Base-by-base conservation (phyloP, 1,140 invertebrate genomes). In the Drosophila sucinea region DNA sequence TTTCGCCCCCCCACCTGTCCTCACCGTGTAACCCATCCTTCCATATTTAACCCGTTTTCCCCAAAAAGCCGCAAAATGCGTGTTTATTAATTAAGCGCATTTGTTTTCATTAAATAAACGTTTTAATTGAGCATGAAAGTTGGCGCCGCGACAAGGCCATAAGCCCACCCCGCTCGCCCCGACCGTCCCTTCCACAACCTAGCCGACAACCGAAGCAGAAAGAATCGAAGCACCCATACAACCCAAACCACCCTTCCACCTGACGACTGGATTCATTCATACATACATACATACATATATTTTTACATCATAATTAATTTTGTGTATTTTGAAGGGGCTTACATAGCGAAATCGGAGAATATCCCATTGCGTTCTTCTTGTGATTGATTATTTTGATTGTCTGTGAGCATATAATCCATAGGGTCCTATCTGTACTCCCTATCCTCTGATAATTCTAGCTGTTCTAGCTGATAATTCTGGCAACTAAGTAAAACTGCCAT, bases 61-160 rank as follows among this genome's bases (percentile, higher is more conserved):
- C 63, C 54, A 29, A 70, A 67, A 77, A 83, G 81, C 89, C 89
- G 70, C 89, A 91, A 91, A 91, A 91, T 91, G 90, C 90, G 81
- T 91, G 90, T 91, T 91, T 91, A 91, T 91, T 91, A 91, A 91
- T 91, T 91, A 91, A 91, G 90, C 87, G 86, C 90, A 91, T 91
- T 91, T 91, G 81, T 91, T 91, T 91, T 85, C 90, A 91, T 90
- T 91, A 91, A 91, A 86, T 79, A 86, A 91, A 86, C 89, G 81
- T 83, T 91, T 91, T 91, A 91, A 91, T 91, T 91, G 89, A 91
- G 89, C 84, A 91, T 91, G 85, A 91, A 90, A 91, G 73, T 83
- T 90, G 90, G 73, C 84, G 90, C 81, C 89, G 56, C 79, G 76
- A 77, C 79, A 79, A 55, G 61, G 65, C 74, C 77, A 86, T 81